Evolutionary conservation across 2,888 invertebrate genomes (phyloP), one percentile per base, ranked within the genome.

Genomic region (Spicauda simplicius): DNA sequence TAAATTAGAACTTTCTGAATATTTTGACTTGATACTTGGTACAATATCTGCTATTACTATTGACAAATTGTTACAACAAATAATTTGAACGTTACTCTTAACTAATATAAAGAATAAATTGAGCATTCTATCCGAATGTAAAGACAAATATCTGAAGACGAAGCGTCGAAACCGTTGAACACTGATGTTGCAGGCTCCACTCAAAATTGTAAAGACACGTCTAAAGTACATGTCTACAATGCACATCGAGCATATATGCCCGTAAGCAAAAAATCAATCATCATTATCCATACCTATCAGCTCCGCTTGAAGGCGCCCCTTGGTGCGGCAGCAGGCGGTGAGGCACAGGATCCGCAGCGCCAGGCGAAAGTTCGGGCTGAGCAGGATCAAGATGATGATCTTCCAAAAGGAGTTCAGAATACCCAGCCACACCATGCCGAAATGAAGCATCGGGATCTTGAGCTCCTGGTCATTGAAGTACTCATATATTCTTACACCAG

Each of bases 401-500:
- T 99, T 99, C 97, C 98, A 98, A 88, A 98, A 97, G 59, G 98
- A 98, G 91, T 99, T 99, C 75, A 98, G 94, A 77, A 99, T 96
- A 58, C 98, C 99, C 77, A 99, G 94, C 99, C 99, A 99, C 64
- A 98, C 97, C 74, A 98, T 96, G 72, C 96, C 96, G 85, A 98
- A 99, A 89, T 98, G 97, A 74, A 98, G 93, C 93, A 97, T 96
- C 78, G 97, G 97, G 81, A 97, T 94, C 90, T 97, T 95, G 67
- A 95, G 85, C 87, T 94, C 94, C 71, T 94, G 91, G 72, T 94
- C 95, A 59, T 94, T 95, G 78, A 95, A 88, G 83, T 95, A 95
- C 85, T 96, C 97, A 91, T 97, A 98, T 71, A 97, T 92, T 75
- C 96, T 95, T 73, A 98, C 94, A 68, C 95, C 94, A 73, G 98